phyloP scores from a whole-genome alignment of 2,113 vertebrate species.

The Chrysochloris asiatica region DNA sequence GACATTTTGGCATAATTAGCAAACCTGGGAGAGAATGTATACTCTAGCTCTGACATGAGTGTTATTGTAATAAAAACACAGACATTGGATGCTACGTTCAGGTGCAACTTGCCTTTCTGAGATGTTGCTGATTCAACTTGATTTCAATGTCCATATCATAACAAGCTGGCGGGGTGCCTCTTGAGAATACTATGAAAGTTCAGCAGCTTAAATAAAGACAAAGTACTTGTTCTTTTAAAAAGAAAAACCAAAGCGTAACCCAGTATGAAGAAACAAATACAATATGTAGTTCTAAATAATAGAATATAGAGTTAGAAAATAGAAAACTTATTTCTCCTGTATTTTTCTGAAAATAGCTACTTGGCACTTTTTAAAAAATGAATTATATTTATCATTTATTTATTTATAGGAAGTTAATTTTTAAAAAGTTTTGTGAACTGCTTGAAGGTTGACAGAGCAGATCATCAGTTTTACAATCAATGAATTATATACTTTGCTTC shows the following conservation, averaged over 20 bases:
- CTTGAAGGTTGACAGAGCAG: too few species aligned
- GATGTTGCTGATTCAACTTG: conserved; percentile 42
- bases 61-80: background rate
- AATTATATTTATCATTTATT: too few species aligned
- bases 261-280: background rate
- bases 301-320: background rate
- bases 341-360: background rate
- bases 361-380: conserved; percentile 16
- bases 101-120: background rate
- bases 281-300: conserved; percentile 21
- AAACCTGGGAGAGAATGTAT: conserved; percentile 19
- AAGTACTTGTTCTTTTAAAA: conserved; percentile 29
- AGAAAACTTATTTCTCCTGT: background rate
- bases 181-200: background rate
- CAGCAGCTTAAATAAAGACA: conserved; percentile 55
- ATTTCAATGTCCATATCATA: background rate
- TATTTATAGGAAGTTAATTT: too few species aligned
- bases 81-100: background rate
- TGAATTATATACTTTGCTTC: too few species aligned
- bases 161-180: background rate
- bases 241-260: background rate
- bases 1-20: conserved; percentile 58
- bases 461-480: too few species aligned
- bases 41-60: background rate
- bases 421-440: too few species aligned